phyloP scores from a whole-genome alignment of 1,140 invertebrate genomes.

The Caerostris darwini region DNA sequence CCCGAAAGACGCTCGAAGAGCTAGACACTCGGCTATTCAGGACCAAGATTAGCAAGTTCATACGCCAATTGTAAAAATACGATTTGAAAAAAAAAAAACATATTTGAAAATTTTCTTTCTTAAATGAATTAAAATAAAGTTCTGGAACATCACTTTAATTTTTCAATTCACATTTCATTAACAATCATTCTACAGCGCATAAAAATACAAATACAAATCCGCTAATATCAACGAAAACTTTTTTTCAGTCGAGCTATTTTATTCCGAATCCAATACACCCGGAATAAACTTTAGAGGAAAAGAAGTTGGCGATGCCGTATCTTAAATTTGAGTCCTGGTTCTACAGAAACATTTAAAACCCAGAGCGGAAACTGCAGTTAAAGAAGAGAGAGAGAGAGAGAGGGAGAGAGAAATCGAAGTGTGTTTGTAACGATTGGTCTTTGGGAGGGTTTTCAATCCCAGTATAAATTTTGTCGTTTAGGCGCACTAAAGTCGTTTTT shows the following conservation, averaged over 20 bases:
- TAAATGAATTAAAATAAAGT: no score
- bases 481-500: slow-evolving; percentile 44
- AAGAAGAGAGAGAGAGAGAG: not conserved
- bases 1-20: no score
- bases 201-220: not conserved
- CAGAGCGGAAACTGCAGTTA: not conserved
- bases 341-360: slow-evolving; percentile 6
- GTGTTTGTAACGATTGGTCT: slow-evolving; percentile 74
- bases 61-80: no score
- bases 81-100: no score
- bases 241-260: no score
- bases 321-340: not conserved
- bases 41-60: no score
- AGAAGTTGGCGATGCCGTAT: not conserved
- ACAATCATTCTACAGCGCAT: not conserved
- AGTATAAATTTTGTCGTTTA: slow-evolving; percentile 71
- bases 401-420: not conserved
- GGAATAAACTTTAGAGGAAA: not conserved
- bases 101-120: no score
- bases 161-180: no score
- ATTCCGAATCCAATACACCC: no score
- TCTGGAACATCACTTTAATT: no score
- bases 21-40: no score
- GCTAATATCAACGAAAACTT: not conserved
- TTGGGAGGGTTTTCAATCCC: slow-evolving; percentile 44